These are phyloP conservation scores for Propithecus perrieri DNA, from an alignment of 2,797 vertebrate species.

Conservation along the genomic window DNA sequence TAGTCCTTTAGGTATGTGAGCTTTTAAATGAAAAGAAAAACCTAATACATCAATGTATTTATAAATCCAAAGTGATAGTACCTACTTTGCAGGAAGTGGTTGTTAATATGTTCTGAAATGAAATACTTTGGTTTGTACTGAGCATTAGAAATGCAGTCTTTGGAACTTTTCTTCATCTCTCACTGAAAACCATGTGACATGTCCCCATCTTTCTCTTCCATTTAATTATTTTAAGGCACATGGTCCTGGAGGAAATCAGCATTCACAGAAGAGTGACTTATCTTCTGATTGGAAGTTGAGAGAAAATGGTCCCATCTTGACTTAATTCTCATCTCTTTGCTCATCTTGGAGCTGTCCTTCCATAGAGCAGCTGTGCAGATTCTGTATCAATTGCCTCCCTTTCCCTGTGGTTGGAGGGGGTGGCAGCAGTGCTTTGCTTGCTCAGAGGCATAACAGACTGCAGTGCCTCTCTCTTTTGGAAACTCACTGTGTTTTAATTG, in stretches of 20 bases:
- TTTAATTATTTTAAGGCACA: neutral
- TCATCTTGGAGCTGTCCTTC: constrained; percentile 25
- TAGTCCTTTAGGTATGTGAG: neutral
- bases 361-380: neutral
- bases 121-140: neutral
- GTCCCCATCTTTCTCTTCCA: neutral
- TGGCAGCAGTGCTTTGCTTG: neutral
- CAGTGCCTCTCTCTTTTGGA: constrained; percentile 46
- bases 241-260: neutral
- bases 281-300: neutral
- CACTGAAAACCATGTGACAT: neutral
- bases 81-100: neutral
- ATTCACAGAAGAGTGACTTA: constrained; percentile 12
- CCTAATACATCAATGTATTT: neutral
- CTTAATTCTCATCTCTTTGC: constrained; percentile 3
- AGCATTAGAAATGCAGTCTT: constrained; percentile 2
- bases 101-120: neutral
- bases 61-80: neutral
- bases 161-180: neutral
- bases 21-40: constrained; percentile 42
- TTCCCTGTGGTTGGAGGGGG: constrained; percentile 39
- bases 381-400: neutral
- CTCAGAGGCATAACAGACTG: constrained; percentile 57
- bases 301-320: constrained; percentile 9
- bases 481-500: constrained; percentile 71